Evolutionary conservation across 2,888 invertebrate species (phyloP).

Genomic region (Sialis lutaria): DNA sequence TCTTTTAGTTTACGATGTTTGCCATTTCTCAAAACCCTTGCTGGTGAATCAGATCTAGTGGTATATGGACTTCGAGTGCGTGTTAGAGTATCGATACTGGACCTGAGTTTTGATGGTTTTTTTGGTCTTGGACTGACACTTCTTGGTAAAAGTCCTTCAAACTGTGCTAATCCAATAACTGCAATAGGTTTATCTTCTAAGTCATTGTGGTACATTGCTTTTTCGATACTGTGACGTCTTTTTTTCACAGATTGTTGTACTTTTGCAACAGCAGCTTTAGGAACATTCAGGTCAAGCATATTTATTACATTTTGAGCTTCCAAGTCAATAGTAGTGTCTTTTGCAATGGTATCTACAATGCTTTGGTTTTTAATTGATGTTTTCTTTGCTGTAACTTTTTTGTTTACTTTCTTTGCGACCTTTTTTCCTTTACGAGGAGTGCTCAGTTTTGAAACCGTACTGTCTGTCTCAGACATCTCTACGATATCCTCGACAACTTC

Average conservation of each 20-base stretch:
- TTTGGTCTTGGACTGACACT: conserved; percentile 20
- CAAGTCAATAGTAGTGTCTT: conserved; percentile 15
- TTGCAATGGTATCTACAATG: conserved; percentile 19
- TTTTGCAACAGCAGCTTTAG: conserved; percentile 13
- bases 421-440: conserved; percentile 1
- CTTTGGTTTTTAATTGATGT: conserved; percentile 19
- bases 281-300: conserved; percentile 24
- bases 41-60: conserved; percentile 37
- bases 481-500: background rate
- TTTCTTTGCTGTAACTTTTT: conserved; percentile 15
- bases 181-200: conserved; percentile 8
- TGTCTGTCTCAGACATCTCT: background rate
- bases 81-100: conserved; percentile 16
- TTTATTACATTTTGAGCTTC: conserved; percentile 23
- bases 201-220: conserved; percentile 17
- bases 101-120: conserved; percentile 15
- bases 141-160: conserved; percentile 18
- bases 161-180: conserved; percentile 12
- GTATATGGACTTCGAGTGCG: conserved; percentile 33
- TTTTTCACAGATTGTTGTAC: conserved; percentile 15
- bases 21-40: conserved; percentile 44
- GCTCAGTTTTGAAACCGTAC: background rate
- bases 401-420: conserved; percentile 4
- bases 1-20: conserved; percentile 43
- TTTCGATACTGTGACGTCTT: conserved; percentile 25